Conservation (phyloP, 2,797 vertebrate species). For the Silurus aristotelis region DNA sequence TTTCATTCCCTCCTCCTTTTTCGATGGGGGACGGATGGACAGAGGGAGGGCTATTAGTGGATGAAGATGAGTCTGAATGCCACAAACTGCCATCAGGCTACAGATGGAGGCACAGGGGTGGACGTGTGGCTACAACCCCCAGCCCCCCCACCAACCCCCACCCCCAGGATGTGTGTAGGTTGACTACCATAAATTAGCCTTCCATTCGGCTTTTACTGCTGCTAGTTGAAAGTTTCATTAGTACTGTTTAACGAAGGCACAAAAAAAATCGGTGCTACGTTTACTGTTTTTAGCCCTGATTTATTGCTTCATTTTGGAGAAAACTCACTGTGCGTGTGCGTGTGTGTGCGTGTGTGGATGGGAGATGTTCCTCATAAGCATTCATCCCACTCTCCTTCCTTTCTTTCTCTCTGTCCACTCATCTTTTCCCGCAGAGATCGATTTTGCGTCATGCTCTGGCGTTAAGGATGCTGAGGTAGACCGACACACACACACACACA, state of each 20-base stretch:
- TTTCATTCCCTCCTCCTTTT: conserved; percentile 16
- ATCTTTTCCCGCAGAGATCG: conserved; percentile 37
- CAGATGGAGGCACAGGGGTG: conserved; percentile 26
- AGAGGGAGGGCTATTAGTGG: conserved; percentile 27
- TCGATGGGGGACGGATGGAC: neutral
- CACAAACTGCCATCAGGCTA: conserved; percentile 38
- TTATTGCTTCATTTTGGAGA: conserved; percentile 5
- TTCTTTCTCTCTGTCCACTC: conserved; percentile 28
- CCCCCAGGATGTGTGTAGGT: conserved; percentile 13
- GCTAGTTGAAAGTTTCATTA: neutral
- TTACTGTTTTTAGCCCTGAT: neutral
- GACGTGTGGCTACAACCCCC: conserved; percentile 30
- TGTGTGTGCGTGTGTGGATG: conserved; percentile 11
- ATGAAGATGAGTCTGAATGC: conserved; percentile 34
- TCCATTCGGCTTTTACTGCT: conserved; percentile 27
- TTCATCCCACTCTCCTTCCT: conserved; percentile 4
- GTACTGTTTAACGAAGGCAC: neutral
- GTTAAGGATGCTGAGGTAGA: conserved; percentile 27
- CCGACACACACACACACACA: neutral
- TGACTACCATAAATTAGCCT: neutral
- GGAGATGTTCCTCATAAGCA: conserved; percentile 4
- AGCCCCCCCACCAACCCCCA: neutral
- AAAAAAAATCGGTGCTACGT: neutral
- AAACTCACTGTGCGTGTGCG: neutral
- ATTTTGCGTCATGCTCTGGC: conserved; percentile 31